These are phyloP conservation scores for Falco peregrinus DNA, from an alignment of 2,797 vertebrate genomes.

Conservation along the genomic window DNA sequence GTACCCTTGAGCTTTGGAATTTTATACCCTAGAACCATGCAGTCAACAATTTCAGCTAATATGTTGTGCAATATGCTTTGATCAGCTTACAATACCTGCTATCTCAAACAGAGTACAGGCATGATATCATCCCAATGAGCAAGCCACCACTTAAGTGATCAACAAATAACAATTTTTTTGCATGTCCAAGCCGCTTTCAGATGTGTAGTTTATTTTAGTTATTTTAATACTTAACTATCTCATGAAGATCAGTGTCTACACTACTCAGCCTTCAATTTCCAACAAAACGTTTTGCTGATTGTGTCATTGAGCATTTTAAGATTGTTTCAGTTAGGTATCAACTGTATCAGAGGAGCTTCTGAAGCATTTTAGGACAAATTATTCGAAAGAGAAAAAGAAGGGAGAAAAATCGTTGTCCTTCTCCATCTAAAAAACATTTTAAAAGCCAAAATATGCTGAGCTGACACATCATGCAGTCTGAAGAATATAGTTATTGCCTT, in stretches of 20 bases:
- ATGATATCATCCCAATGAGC: not conserved
- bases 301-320: not conserved
- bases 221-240: not conserved
- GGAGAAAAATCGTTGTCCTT: not conserved
- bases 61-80: not conserved
- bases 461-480: not conserved
- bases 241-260: not conserved
- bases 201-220: not conserved
- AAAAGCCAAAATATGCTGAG: not conserved
- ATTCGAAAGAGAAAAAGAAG: not conserved
- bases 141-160: not conserved
- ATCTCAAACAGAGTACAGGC: not conserved
- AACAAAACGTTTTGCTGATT: not conserved
- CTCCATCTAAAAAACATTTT: not conserved
- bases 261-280: not conserved
- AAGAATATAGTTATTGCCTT: not conserved
- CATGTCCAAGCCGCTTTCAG: not conserved
- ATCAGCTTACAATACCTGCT: not conserved
- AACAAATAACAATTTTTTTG: not conserved
- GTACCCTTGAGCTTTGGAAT: not conserved
- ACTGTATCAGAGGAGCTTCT: not conserved
- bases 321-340: not conserved
- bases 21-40: not conserved
- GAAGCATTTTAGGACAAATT: not conserved
- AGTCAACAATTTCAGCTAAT: not conserved